phyloP scores from a whole-genome alignment of 2,888 invertebrate genomes.

The Mythimna pallens region DNA sequence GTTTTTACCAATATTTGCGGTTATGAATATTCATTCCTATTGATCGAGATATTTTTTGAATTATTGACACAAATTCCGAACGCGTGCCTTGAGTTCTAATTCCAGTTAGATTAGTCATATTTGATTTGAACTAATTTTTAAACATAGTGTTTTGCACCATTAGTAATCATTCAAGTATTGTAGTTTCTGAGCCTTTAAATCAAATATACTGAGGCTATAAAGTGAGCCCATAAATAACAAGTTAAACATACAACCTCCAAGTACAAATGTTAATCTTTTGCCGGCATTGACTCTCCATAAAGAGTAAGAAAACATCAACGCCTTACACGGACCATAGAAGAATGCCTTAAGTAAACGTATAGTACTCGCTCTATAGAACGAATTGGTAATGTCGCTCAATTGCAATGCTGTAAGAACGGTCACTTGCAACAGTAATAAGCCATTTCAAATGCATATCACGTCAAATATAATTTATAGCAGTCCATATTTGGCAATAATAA shows the following conservation, averaged over 20 bases:
- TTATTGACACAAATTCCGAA: slow-evolving; percentile 40
- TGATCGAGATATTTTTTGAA: slow-evolving; percentile 31
- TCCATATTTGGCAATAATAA: slow-evolving; percentile 26
- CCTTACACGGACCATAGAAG: slow-evolving; percentile 44
- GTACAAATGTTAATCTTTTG: slow-evolving; percentile 53
- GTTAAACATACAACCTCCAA: slow-evolving; percentile 44
- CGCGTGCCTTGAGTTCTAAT: slow-evolving; percentile 33
- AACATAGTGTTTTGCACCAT: background rate
- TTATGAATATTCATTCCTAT: slow-evolving; percentile 37
- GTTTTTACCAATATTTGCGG: slow-evolving; percentile 54
- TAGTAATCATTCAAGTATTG: slow-evolving; percentile 16
- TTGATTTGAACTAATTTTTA: slow-evolving; percentile 13
- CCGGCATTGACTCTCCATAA: slow-evolving; percentile 53
- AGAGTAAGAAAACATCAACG: slow-evolving; percentile 58
- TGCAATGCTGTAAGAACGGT: slow-evolving; percentile 36
- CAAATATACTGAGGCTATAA: slow-evolving; percentile 25
- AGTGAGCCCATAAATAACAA: slow-evolving; percentile 41
- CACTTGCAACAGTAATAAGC: slow-evolving; percentile 50
- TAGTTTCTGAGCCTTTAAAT: slow-evolving; percentile 33
- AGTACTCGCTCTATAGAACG: slow-evolving; percentile 49
- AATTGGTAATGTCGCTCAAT: slow-evolving; percentile 60
- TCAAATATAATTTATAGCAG: slow-evolving; percentile 39
- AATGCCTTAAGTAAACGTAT: slow-evolving; percentile 44
- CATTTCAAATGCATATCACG: slow-evolving; percentile 52
- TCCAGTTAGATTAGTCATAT: slow-evolving; percentile 5